Conservation (phyloP, 1,140 invertebrate species). For the Zaprionus africanus region DNA sequence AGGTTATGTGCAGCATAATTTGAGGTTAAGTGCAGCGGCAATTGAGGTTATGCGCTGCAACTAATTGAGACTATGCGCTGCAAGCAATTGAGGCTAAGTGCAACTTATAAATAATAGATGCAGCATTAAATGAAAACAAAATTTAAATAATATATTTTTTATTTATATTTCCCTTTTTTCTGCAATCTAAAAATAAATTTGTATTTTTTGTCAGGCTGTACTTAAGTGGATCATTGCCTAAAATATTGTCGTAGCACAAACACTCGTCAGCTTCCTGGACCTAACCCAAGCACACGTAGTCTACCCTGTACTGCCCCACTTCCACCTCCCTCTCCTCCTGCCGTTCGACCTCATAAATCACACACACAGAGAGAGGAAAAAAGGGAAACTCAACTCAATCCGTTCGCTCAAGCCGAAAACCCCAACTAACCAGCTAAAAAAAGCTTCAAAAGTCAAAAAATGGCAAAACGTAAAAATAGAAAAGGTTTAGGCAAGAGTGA, state of each 20-base stretch:
- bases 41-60: neutral
- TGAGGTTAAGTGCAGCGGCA: neutral
- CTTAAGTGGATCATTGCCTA: slow-evolving; percentile 39
- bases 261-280: slow-evolving; percentile 36
- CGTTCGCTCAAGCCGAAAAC: slow-evolving; percentile 44
- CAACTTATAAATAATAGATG: neutral
- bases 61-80: neutral
- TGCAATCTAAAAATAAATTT: slow-evolving; percentile 16
- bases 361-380: slow-evolving; percentile 3
- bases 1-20: neutral
- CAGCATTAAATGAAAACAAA: neutral
- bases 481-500: neutral
- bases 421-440: slow-evolving; percentile 54
- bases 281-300: slow-evolving; percentile 43
- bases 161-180: neutral
- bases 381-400: slow-evolving; percentile 40
- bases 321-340: neutral
- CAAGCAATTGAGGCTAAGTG: neutral
- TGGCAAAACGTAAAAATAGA: slow-evolving; percentile 42
- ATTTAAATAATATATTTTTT: neutral
- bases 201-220: slow-evolving; percentile 20
- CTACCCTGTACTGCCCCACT: neutral
- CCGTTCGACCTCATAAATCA: slow-evolving; percentile 62
- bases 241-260: slow-evolving; percentile 34
- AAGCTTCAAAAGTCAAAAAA: slow-evolving; percentile 66